A percentile compares a stretch with the other conserved stretches of the same genome.
These are phyloP conservation scores for Zoanthus solanderi DNA, from an alignment of 92 coral and sea anemone genomes.

Conservation along the genomic window DNA sequence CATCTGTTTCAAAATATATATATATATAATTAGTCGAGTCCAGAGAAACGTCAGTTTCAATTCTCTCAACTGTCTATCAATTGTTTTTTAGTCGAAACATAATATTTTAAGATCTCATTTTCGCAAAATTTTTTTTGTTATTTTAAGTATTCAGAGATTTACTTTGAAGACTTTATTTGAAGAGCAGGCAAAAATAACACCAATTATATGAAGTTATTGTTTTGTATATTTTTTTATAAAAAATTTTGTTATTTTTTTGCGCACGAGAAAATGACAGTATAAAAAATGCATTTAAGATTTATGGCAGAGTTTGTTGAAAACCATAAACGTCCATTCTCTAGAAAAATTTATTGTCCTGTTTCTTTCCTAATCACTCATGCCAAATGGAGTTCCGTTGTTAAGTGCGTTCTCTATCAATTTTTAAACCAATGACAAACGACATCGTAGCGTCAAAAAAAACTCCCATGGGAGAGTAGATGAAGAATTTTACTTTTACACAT, in stretches of 20 bases:
- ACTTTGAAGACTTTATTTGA: too few relatives aligned
- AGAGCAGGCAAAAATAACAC: too few relatives aligned
- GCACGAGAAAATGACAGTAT: not conserved
- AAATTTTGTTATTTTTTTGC: not conserved
- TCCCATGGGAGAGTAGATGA: slow-evolving; percentile 10
- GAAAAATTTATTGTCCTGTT: not conserved
- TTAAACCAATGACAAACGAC: slow-evolving; percentile 10
- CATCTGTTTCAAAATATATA: not conserved
- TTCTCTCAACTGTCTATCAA: too few relatives aligned
- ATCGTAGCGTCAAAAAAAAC: not conserved
- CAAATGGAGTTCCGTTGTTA: slow-evolving; percentile 35
- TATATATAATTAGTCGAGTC: too few relatives aligned
- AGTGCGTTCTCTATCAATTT: slow-evolving; percentile 5
- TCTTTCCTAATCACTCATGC: not conserved
- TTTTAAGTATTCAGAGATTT: too few relatives aligned
- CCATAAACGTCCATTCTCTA: slow-evolving; percentile 1
- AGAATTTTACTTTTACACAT: not conserved
- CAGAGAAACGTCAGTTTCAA: not conserved
- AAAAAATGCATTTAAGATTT: not conserved
- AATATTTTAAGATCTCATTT: not conserved
- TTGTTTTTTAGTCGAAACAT: not conserved
- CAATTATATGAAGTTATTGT: too few relatives aligned
- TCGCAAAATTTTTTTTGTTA: not conserved
- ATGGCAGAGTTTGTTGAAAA: not conserved
- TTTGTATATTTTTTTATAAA: not conserved